A percentile compares a stretch with the other conserved stretches of the same genome.
phyloP scores from a whole-genome alignment of 2,888 invertebrate species.

The Plagiodera versicolora region DNA sequence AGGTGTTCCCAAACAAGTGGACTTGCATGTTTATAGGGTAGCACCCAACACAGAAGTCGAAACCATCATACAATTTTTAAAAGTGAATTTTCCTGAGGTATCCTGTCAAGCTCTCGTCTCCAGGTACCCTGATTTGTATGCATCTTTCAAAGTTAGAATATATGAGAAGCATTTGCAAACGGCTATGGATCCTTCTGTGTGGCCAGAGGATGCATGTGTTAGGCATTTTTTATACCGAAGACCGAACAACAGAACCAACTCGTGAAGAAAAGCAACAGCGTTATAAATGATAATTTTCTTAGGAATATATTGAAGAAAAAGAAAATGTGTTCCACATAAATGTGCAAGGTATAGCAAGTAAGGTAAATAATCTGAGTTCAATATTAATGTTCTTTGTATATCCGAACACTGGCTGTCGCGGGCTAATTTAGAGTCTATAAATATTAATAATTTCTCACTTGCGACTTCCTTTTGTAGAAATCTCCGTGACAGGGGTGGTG shows the following conservation, averaged over 20 bases:
- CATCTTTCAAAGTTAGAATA: slow-evolving; percentile 12
- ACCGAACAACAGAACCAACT: slow-evolving; percentile 3
- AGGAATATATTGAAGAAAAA: slow-evolving; percentile 5
- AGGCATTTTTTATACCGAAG: slow-evolving; percentile 9
- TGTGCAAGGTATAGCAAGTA: slow-evolving; percentile 9
- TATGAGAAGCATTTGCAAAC: slow-evolving; percentile 6
- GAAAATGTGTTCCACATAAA: slow-evolving; percentile 13
- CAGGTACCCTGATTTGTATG: slow-evolving; percentile 8
- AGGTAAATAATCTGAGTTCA: slow-evolving; percentile 8
- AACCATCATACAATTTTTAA: not conserved
- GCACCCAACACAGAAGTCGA: slow-evolving; percentile 7
- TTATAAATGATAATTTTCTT: slow-evolving; percentile 1
- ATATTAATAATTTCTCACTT: not conserved
- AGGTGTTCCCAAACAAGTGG: slow-evolving; percentile 13
- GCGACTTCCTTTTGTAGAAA: slow-evolving; percentile 6
- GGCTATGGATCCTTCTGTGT: slow-evolving; percentile 1
- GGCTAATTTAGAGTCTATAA: not conserved
- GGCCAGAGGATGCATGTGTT: slow-evolving; percentile 4
- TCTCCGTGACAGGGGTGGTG: not conserved
- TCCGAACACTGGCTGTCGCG: not conserved
- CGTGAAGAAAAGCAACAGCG: not conserved
- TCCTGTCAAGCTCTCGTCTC: not conserved
- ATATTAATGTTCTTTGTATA: not conserved
- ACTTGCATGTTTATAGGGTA: slow-evolving; percentile 12
- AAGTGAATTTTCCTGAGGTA: not conserved